These are phyloP conservation scores for Meloidogyne floridensis DNA, from an alignment of 1,140 invertebrate genomes.

Conservation along the genomic window DNA sequence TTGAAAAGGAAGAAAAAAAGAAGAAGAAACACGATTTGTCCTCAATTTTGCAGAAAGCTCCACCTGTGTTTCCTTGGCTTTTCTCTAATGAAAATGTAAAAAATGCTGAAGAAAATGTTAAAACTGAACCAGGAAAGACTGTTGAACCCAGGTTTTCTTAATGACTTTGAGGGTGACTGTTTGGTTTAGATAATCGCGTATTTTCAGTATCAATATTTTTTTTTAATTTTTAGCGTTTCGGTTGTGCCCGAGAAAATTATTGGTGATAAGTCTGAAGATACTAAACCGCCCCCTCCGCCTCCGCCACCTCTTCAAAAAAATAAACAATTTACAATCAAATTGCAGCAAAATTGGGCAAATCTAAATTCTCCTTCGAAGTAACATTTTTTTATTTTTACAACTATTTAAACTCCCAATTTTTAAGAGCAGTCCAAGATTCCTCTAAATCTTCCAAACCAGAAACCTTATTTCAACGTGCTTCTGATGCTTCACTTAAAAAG, in stretches of 20 bases:
- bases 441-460: not conserved
- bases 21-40: conserved; percentile 9
- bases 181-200: not conserved
- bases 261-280: not conserved
- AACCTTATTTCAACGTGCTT: not conserved
- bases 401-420: not conserved
- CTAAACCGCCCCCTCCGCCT: not conserved
- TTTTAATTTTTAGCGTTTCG: not conserved
- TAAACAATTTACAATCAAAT: not conserved
- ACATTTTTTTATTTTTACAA: not conserved
- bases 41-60: conserved; percentile 22
- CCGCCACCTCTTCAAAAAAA: conserved; percentile 2
- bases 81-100: conserved; percentile 8
- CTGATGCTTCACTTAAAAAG: not conserved
- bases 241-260: not conserved
- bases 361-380: not conserved
- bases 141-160: not conserved
- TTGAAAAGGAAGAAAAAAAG: not conserved
- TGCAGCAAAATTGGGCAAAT: not conserved
- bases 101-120: not conserved
- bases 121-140: not conserved
- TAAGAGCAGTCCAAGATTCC: not conserved
- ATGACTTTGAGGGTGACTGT: not conserved
- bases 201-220: not conserved
- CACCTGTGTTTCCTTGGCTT: conserved; percentile 24